Evolutionary conservation across 2,888 invertebrate species (phyloP).

Genomic region (Caenorhabditis sinica): DNA sequence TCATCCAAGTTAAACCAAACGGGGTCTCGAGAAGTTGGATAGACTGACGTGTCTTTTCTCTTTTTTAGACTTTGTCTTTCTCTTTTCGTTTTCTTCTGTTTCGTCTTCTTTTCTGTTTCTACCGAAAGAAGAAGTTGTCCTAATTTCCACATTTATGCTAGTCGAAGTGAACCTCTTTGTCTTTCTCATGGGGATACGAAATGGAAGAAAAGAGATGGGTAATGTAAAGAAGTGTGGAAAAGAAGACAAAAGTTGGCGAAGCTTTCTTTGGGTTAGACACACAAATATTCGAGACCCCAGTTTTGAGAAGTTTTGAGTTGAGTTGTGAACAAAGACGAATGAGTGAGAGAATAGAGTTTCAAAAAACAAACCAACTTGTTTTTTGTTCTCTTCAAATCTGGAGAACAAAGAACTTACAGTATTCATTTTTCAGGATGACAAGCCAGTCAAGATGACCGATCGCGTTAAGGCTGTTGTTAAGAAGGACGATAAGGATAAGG

Average conservation of each 20-base stretch:
- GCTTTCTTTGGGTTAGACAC: constrained; percentile 6
- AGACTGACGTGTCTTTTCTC: constrained; percentile 38
- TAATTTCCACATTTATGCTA: constrained; percentile 64
- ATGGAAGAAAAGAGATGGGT: constrained; percentile 46
- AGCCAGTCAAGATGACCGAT: constrained; percentile 81
- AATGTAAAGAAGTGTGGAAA: constrained; percentile 64
- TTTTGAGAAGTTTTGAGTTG: constrained; percentile 22
- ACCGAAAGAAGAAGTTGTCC: constrained; percentile 50
- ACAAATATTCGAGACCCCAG: background rate
- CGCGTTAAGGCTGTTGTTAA: constrained; percentile 82
- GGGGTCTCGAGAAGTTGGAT: constrained; percentile 43
- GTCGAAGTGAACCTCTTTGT: constrained; percentile 55
- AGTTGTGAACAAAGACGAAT: constrained; percentile 37
- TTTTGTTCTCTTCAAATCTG: background rate
- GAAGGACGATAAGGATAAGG: constrained; percentile 83
- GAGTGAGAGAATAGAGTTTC: constrained; percentile 42
- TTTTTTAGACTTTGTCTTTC: constrained; percentile 12
- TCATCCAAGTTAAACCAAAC: constrained; percentile 43
- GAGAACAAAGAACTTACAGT: background rate
- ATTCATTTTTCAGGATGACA: constrained; percentile 80
- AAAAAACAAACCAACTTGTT: constrained; percentile 25
- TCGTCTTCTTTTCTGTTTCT: constrained; percentile 19
- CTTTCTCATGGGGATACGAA: constrained; percentile 55
- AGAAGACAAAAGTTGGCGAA: constrained; percentile 24
- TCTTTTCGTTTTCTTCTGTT: too few relatives aligned